These are phyloP conservation scores for Umimayanthus kanabou DNA, from an alignment of 92 coral and sea anemone genomes.

Conservation along the genomic window DNA sequence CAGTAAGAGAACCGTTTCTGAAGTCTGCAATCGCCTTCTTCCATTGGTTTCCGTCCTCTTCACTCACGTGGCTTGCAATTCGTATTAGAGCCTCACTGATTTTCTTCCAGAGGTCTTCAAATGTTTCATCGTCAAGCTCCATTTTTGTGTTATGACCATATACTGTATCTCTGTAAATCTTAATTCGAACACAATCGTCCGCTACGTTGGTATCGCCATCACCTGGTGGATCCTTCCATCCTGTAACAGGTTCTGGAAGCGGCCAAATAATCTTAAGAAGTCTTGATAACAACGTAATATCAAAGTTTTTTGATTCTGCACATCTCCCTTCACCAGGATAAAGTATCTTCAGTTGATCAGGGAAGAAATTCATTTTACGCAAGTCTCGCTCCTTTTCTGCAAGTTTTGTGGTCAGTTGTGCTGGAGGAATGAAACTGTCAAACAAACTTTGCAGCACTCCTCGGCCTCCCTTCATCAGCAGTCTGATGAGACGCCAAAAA, in stretches of 20 bases:
- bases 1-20: not conserved
- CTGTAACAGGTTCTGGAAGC: not conserved
- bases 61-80: not conserved
- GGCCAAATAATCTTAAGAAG: not conserved
- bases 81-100: not conserved
- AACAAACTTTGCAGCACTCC: not conserved
- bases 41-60: not conserved
- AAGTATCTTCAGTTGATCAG: not conserved
- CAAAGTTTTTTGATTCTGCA: constrained; percentile 1
- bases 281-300: constrained; percentile 2
- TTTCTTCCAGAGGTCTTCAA: not conserved
- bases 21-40: not conserved
- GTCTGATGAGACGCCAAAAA: not conserved
- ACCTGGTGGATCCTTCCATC: constrained; percentile 5
- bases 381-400: not conserved
- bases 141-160: not conserved
- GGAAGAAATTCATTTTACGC: not conserved
- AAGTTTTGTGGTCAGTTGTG: not conserved
- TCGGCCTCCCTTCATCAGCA: constrained; percentile 1
- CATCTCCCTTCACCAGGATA: not conserved
- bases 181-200: constrained; percentile 21
- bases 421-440: not conserved
- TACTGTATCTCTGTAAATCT: not conserved
- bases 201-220: not conserved
- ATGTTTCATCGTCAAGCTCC: constrained; percentile 19